Conservation (phyloP, 2,113 vertebrate species). For the Opisthocomus hoazin region DNA sequence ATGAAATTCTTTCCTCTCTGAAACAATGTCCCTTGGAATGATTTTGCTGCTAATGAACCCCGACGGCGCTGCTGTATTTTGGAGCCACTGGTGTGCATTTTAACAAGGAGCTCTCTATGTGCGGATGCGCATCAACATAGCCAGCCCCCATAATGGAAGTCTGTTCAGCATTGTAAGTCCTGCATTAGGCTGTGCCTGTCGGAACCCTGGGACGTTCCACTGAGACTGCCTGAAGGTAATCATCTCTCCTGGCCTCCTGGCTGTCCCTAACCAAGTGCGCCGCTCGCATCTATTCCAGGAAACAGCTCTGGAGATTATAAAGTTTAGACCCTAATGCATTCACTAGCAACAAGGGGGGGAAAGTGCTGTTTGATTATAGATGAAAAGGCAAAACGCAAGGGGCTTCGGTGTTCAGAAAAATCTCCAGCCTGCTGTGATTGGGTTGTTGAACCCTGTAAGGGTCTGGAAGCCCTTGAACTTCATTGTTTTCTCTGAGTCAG, state of each 20-base stretch:
- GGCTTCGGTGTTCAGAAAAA: background rate
- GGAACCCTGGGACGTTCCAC: background rate
- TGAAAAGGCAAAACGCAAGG: background rate
- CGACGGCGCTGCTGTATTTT: background rate
- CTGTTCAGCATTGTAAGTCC: conserved; percentile 42
- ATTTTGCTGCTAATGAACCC: conserved; percentile 25
- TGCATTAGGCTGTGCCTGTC: conserved; percentile 14
- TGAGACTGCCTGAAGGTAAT: conserved; percentile 4
- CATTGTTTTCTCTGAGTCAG: background rate
- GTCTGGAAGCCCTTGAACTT: background rate
- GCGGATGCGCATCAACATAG: background rate
- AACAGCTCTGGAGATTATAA: background rate
- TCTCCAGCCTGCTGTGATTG: background rate
- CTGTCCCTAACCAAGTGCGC: background rate
- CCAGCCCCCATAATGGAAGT: background rate
- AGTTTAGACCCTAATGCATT: background rate
- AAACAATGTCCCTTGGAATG: conserved; percentile 14
- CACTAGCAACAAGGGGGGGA: background rate
- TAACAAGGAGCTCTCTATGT: background rate
- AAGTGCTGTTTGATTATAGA: background rate
- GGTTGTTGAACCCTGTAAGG: background rate
- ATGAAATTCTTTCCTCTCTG: background rate
- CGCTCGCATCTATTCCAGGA: background rate
- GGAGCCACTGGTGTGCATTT: conserved; percentile 21
- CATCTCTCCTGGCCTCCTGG: background rate